Conservation (phyloP, 2,888 invertebrate species). For the Zaprionus bogoriensis region DNA sequence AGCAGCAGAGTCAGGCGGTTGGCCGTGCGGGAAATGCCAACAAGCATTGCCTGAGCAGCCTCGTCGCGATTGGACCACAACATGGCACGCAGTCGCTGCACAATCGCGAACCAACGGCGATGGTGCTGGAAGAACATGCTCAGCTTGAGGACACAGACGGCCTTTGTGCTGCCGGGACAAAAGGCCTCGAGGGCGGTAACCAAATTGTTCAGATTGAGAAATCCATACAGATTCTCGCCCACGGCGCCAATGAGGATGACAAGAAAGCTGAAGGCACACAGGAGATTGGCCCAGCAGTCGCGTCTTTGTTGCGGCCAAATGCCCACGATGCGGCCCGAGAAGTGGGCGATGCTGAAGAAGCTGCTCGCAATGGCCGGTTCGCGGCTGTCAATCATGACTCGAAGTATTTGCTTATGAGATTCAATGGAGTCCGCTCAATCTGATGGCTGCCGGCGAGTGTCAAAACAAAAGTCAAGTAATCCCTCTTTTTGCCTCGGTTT, state of each 20-base stretch:
- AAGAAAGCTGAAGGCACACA: slow-evolving; percentile 59
- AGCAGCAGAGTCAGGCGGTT: slow-evolving; percentile 61
- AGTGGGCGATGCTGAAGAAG: slow-evolving; percentile 73
- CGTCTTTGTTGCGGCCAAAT: slow-evolving; percentile 74
- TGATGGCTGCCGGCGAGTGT: slow-evolving; percentile 30
- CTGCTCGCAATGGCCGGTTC: slow-evolving; percentile 55
- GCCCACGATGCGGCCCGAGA: slow-evolving; percentile 71
- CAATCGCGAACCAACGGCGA: slow-evolving; percentile 58
- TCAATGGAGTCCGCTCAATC: background rate
- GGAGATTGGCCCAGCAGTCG: slow-evolving; percentile 46
- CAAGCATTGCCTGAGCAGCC: slow-evolving; percentile 56
- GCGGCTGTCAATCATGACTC: slow-evolving; percentile 22
- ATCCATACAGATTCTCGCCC: slow-evolving; percentile 76
- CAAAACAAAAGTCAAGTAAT: slow-evolving; percentile 11
- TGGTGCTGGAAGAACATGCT: slow-evolving; percentile 67
- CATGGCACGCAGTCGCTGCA: slow-evolving; percentile 58
- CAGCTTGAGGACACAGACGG: slow-evolving; percentile 77
- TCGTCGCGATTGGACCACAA: slow-evolving; percentile 42
- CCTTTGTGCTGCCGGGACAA: slow-evolving; percentile 79
- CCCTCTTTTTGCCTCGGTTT: slow-evolving; percentile 17
- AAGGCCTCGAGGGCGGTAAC: slow-evolving; percentile 79
- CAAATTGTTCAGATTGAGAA: slow-evolving; percentile 65
- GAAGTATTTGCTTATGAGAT: background rate
- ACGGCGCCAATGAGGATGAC: slow-evolving; percentile 71
- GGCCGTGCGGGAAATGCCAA: slow-evolving; percentile 56